phyloP scores from a whole-genome alignment of 2,113 vertebrate species.

The Agapornis roseicollis region DNA sequence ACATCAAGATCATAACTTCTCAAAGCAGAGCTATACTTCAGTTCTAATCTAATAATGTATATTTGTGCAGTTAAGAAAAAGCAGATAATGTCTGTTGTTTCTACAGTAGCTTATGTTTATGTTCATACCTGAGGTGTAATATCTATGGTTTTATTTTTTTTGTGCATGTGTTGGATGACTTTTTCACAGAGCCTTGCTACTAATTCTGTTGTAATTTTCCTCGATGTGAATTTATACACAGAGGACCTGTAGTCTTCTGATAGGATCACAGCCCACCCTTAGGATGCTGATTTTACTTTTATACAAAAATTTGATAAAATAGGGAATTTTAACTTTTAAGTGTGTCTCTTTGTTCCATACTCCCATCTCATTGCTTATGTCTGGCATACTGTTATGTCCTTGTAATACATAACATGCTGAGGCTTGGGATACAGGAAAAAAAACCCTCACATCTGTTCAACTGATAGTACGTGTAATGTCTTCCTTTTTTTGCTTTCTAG shows the following conservation, averaged over 20 bases:
- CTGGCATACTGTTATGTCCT: neutral
- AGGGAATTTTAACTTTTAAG: neutral
- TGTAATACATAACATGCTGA: neutral
- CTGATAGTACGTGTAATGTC: neutral
- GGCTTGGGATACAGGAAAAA: neutral
- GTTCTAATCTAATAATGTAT: neutral
- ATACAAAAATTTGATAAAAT: neutral
- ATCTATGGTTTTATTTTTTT: neutral
- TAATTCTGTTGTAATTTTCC: neutral
- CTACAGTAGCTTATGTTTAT: neutral
- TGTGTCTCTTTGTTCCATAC: neutral
- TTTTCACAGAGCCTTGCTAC: neutral
- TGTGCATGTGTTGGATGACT: neutral
- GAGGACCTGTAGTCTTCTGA: neutral
- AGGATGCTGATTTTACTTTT: neutral
- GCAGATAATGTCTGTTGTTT: neutral
- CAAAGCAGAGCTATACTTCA: neutral
- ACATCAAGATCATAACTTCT: neutral
- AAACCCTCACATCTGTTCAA: rapidly evolving
- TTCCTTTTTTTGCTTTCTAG: slow-evolving; percentile 61
- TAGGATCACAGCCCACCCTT: neutral
- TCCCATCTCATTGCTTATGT: neutral
- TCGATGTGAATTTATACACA: neutral
- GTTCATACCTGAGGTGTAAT: neutral
- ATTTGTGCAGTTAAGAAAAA: neutral